Conservation (phyloP, 2,797 vertebrate genomes). For the Petrocephalus sullivani region DNA sequence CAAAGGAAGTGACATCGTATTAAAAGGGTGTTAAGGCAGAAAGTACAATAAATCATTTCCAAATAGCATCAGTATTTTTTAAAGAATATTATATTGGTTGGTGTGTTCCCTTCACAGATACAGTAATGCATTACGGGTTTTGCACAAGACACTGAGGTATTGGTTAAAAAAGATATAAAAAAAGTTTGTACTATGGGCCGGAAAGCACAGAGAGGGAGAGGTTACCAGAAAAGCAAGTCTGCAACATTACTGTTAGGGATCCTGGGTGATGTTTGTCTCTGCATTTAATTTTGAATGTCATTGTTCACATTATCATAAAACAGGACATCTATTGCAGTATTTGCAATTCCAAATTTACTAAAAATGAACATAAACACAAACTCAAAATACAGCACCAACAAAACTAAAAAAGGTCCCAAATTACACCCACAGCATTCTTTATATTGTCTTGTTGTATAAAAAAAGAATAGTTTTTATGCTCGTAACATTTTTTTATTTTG, state of each 20-base stretch:
- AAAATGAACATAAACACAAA: background rate
- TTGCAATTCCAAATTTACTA: background rate
- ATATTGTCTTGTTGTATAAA: background rate
- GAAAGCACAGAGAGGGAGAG: no score
- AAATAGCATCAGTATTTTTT: background rate
- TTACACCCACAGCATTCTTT: background rate
- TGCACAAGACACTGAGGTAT: background rate
- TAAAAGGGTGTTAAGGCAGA: background rate
- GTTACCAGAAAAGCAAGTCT: no score
- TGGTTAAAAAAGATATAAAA: background rate
- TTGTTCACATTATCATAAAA: no score
- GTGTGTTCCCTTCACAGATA: background rate
- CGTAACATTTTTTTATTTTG: background rate
- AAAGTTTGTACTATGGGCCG: no score
- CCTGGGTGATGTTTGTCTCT: no score
- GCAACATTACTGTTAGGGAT: no score
- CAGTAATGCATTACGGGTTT: background rate
- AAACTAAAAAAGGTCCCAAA: background rate
- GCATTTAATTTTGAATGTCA: no score
- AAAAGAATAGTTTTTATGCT: background rate
- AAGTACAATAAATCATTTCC: slow-evolving; percentile 7
- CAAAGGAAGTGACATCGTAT: slow-evolving; percentile 15
- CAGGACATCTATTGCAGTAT: background rate
- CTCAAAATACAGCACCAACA: background rate
- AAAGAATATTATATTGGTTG: background rate